Base-by-base conservation (phyloP, 1,140 invertebrate species). In the Pararge aegeria region DNA sequence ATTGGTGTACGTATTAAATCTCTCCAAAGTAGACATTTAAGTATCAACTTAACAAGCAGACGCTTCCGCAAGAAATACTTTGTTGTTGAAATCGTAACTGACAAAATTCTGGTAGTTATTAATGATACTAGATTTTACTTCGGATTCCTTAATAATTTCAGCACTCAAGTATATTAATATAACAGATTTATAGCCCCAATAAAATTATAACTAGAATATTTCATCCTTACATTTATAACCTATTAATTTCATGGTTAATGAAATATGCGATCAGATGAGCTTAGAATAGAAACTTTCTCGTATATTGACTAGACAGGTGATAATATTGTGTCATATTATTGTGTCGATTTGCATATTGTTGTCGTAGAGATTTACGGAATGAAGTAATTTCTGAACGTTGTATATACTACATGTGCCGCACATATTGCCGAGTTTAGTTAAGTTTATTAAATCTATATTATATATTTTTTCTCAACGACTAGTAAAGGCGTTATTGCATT, bases 231-330 rank as follows among this genome's bases (percentile, higher is more conserved):
- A 15, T 42, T 42, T 18, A 42, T 42, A 42, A 15, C 1, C 13
- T 15, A 42, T 42, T 42, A 42, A 42, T 16, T 18, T 15, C 16
- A 42, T 42, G 38, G 38, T 18, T 42, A 42, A 42, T 42, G 16
- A 42, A 42, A 42, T 42, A 42, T 7, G 18, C 38, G 13, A 2
- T 42, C 16, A 42, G 18, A 42, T 42, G 38, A 42, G 16, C 13
- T 42, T 42, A 42, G 38, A 18, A 42, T 42, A 5, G 13, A 15
- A 16, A 42, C 5, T 42, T 16, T 16, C 38, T 42, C 16, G 38
- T 18, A 42, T 37, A 13, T 37, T 37, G 12, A 42, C 30, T 34
- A 4, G 30, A 34, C 30, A 34, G 30, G n/a, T 34, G 30, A 12
- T n/a, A 34, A 34, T 12, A 7, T 12, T 10, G 12, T 3, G 30